phyloP scores from a whole-genome alignment of 2,113 vertebrate genomes.

The Myrmecobius fasciatus region DNA sequence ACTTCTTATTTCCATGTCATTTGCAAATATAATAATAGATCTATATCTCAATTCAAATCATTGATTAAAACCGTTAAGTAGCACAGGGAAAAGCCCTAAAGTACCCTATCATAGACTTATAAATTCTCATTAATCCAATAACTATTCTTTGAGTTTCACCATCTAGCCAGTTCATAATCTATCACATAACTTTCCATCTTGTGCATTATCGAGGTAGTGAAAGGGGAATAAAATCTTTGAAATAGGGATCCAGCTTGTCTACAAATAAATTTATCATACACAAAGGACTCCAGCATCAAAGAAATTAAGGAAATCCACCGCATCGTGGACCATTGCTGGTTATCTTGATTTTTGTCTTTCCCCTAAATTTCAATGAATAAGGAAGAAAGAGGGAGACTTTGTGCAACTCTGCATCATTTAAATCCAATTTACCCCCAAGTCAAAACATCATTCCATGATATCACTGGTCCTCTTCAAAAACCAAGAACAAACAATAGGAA shows the following conservation, averaged over 20 bases:
- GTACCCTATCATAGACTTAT: background rate
- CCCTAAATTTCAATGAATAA: background rate
- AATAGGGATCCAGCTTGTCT: no score
- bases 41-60: background rate
- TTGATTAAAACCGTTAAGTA: background rate
- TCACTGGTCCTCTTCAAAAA: background rate
- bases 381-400: background rate
- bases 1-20: background rate
- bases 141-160: background rate
- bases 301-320: background rate
- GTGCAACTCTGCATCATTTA: background rate
- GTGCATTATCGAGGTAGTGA: background rate
- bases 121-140: background rate
- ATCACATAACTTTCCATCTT: background rate
- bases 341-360: background rate
- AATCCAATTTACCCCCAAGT: background rate
- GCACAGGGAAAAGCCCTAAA: background rate
- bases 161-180: background rate
- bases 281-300: background rate
- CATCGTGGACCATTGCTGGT: background rate
- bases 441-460: background rate
- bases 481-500: background rate
- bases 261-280: background rate
- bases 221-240: background rate
- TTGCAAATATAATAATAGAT: background rate